Conservation (phyloP, 1,140 invertebrate species). For the Magallana gigas region DNA sequence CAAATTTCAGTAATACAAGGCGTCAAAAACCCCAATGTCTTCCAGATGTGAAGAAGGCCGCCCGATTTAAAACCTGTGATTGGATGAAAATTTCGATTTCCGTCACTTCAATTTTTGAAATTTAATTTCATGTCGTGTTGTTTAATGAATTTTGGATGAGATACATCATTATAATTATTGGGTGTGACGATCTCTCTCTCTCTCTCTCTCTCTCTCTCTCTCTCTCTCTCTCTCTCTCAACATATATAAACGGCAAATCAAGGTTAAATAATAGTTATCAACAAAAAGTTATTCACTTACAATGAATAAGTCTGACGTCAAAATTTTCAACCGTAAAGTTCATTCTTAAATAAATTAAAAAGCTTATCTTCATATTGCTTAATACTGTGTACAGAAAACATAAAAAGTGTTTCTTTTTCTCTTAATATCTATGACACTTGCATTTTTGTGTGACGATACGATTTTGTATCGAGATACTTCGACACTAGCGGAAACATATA, state of each 20-base stretch:
- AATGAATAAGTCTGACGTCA: no score
- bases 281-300: no score
- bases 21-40: conserved; percentile 11
- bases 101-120: conserved; percentile 12
- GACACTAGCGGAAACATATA: background rate
- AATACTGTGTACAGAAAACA: background rate
- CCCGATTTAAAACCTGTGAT: background rate
- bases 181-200: background rate
- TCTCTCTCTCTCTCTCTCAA: background rate
- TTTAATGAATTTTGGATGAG: conserved; percentile 28
- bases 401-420: background rate
- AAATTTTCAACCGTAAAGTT: background rate
- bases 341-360: background rate
- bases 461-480: conserved; percentile 27
- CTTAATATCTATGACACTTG: conserved; percentile 23
- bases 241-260: background rate
- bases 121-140: conserved; percentile 11
- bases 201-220: conserved; percentile 4
- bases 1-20: conserved; percentile 31
- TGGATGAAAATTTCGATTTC: conserved; percentile 21
- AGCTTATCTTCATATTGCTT: conserved; percentile 1
- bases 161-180: background rate
- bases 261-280: no score
- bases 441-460: conserved; percentile 30
- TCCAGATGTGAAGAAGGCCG: background rate